These are phyloP conservation scores for Tigriopus japonicus DNA, from an alignment of 1,140 invertebrate species.

Conservation along the genomic window DNA sequence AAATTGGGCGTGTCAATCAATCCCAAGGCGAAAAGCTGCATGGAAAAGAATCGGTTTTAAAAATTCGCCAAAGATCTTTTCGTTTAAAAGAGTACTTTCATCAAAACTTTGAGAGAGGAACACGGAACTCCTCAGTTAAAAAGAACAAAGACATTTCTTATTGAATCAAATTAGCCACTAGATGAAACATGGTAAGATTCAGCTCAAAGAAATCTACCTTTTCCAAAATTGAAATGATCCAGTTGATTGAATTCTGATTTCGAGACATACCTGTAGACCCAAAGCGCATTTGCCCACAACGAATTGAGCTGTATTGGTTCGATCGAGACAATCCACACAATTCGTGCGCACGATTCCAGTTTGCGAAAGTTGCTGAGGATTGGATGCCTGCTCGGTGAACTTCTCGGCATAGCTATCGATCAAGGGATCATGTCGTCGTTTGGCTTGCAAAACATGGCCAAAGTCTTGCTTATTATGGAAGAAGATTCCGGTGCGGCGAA, in stretches of 20 bases:
- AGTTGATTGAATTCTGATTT: background rate
- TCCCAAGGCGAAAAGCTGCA: conserved; percentile 63
- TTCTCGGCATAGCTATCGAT: too few relatives aligned
- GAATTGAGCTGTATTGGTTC: conserved; percentile 98
- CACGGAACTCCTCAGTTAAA: too few relatives aligned
- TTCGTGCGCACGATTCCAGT: conserved; percentile 89
- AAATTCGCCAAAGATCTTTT: too few relatives aligned
- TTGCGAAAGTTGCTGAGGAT: conserved; percentile 31
- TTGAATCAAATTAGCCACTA: too few relatives aligned
- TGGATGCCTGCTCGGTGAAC: conserved; percentile 19
- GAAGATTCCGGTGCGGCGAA: conserved; percentile 8
- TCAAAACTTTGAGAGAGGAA: too few relatives aligned
- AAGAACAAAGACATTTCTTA: too few relatives aligned
- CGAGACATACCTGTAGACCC: conserved; percentile 25
- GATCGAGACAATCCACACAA: conserved; percentile 96
- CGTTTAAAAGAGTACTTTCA: background rate
- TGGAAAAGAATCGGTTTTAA: conserved; percentile 21
- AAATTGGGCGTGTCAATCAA: conserved; percentile 61
- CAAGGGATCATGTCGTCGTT: too few relatives aligned
- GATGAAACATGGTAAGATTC: too few relatives aligned
- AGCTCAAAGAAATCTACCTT: too few relatives aligned
- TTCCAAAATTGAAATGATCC: too few relatives aligned
- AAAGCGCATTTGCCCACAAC: conserved; percentile 92
- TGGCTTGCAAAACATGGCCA: too few relatives aligned
- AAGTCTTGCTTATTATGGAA: background rate